phyloP scores from a whole-genome alignment of 2,797 vertebrate species.

The Gymnodraco acuticeps region DNA sequence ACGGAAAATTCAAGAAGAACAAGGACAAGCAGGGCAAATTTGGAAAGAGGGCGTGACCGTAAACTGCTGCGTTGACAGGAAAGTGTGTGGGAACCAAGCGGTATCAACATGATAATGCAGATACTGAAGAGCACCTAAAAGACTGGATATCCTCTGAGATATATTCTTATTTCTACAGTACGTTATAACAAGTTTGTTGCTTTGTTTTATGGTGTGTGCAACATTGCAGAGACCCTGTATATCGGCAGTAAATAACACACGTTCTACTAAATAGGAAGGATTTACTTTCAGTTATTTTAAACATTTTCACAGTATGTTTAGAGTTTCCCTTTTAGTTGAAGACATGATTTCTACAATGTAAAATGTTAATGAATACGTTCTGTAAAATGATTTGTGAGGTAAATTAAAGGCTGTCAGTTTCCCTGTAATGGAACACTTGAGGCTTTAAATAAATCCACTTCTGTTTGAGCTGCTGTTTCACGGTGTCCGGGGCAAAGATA shows the following conservation, averaged over 20 bases:
- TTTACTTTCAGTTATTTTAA: slow-evolving; percentile 46
- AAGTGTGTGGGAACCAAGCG: background rate
- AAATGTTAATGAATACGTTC: slow-evolving; percentile 4
- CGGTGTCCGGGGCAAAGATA: slow-evolving; percentile 87
- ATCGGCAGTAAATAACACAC: slow-evolving; percentile 32
- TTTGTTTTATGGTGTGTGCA: slow-evolving; percentile 14
- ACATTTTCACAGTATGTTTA: slow-evolving; percentile 6
- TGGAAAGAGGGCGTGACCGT: slow-evolving; percentile 72
- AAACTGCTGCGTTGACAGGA: slow-evolving; percentile 8
- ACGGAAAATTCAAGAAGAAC: slow-evolving; percentile 87
- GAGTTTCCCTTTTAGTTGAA: slow-evolving; percentile 10
- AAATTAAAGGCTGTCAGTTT: slow-evolving; percentile 21
- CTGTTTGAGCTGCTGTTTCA: slow-evolving; percentile 88
- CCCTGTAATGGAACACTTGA: slow-evolving; percentile 51
- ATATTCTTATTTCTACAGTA: background rate
- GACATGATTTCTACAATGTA: slow-evolving; percentile 37
- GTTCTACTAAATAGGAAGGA: slow-evolving; percentile 33
- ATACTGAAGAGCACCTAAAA: slow-evolving; percentile 2
- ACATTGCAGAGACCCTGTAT: slow-evolving; percentile 4
- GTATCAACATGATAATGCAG: background rate
- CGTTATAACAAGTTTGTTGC: background rate
- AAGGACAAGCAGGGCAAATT: slow-evolving; percentile 78
- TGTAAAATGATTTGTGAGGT: slow-evolving; percentile 55
- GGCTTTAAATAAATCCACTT: slow-evolving; percentile 88
- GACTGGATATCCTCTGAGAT: background rate